A percentile compares a stretch with the other conserved stretches of the same genome.
Conservation (phyloP, 2,888 invertebrate species). For the Tricholauxania praeusta region DNA sequence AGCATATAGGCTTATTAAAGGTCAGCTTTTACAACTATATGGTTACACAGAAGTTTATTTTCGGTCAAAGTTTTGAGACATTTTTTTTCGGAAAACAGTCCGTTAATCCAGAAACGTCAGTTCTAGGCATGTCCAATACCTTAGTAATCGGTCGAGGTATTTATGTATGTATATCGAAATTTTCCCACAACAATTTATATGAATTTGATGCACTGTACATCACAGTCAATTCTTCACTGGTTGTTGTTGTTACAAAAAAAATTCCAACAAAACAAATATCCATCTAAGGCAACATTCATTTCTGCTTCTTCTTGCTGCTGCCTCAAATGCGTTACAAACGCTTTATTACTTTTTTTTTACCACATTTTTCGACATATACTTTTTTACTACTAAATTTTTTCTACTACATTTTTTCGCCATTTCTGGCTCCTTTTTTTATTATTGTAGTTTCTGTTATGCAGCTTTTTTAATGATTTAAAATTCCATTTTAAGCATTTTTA, state of each 20-base stretch:
- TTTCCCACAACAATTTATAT: slow-evolving; percentile 40
- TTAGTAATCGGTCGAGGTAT: no score
- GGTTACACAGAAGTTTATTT: no score
- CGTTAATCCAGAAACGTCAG: no score
- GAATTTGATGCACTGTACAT: slow-evolving; percentile 33
- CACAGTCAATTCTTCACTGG: neutral
- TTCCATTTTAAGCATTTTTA: slow-evolving; percentile 70
- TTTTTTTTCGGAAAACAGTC: no score
- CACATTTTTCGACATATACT: neutral
- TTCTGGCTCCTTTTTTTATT: slow-evolving; percentile 30
- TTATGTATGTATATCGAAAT: neutral
- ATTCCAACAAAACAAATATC: neutral
- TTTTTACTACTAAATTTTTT: neutral
- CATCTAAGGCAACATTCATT: slow-evolving; percentile 11
- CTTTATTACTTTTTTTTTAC: neutral
- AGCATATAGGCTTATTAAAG: no score
- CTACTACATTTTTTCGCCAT: slow-evolving; percentile 8
- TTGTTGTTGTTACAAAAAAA: slow-evolving; percentile 13
- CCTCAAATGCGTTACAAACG: neutral
- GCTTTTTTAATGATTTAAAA: slow-evolving; percentile 66
- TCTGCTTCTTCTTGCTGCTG: slow-evolving; percentile 45
- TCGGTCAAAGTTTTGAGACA: no score
- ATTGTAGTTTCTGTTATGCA: slow-evolving; percentile 45
- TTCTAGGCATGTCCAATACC: no score
- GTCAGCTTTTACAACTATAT: no score